Conservation (phyloP, 2,888 invertebrate species). For the Chloroclystis v-ata region DNA sequence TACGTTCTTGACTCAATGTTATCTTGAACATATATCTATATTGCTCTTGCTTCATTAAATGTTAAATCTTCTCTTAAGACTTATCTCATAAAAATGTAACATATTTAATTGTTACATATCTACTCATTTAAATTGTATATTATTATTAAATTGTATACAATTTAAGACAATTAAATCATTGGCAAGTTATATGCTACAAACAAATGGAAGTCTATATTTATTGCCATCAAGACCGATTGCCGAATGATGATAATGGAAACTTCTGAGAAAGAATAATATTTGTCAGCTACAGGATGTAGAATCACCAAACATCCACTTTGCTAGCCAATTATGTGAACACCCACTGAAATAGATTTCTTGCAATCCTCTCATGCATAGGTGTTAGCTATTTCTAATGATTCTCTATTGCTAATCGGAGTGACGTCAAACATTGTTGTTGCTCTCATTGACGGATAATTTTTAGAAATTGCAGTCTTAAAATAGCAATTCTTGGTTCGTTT, state of each 20-base stretch:
- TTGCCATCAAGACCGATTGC: too few species aligned
- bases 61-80: too few species aligned
- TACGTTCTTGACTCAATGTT: too few species aligned
- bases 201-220: too few species aligned
- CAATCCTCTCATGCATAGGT: slow-evolving; percentile 35
- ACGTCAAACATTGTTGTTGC: slow-evolving; percentile 6
- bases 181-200: too few species aligned
- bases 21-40: too few species aligned
- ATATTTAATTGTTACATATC: too few species aligned
- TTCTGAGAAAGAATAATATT: slow-evolving; percentile 8
- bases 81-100: too few species aligned
- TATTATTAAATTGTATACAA: too few species aligned
- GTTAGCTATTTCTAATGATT: slow-evolving; percentile 26
- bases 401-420: slow-evolving; percentile 23
- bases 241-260: neutral
- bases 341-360: slow-evolving; percentile 44
- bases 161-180: too few species aligned
- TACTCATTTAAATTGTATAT: too few species aligned
- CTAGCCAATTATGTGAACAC: slow-evolving; percentile 30
- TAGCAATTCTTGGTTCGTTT: neutral
- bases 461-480: neutral
- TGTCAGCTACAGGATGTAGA: slow-evolving; percentile 38
- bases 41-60: too few species aligned
- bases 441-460: neutral
- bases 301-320: slow-evolving; percentile 21